Evolutionary conservation across 2,113 vertebrate genomes (phyloP).

Genomic region (Phaethon lepturus): DNA sequence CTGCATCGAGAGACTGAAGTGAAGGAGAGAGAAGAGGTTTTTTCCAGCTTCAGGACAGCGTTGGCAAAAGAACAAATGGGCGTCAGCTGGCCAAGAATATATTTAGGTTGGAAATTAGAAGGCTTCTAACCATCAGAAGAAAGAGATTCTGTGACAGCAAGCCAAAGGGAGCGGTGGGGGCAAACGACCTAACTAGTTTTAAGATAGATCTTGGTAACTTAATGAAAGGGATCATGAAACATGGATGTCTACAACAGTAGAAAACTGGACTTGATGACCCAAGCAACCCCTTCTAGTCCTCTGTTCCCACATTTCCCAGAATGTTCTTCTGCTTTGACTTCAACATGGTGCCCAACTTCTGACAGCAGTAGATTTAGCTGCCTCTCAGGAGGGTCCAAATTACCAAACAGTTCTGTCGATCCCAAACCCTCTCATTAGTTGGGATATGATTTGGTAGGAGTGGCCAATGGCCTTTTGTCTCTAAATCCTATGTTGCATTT

Average conservation of each 20-base stretch:
- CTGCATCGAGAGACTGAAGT: background rate
- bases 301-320: background rate
- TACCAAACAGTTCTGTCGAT: background rate
- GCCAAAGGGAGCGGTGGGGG: constrained; percentile 47
- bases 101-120: constrained; percentile 72
- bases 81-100: constrained; percentile 61
- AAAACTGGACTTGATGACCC: constrained; percentile 30
- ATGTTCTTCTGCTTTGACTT: constrained; percentile 18
- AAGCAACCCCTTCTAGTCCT: background rate
- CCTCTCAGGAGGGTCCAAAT: constrained; percentile 1
- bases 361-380: constrained; percentile 27
- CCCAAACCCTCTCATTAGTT: constrained; percentile 57
- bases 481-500: constrained; percentile 39
- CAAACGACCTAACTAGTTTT: constrained; percentile 20
- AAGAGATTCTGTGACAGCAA: constrained; percentile 32
- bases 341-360: constrained; percentile 7
- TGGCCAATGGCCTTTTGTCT: constrained; percentile 30
- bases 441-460: constrained; percentile 48
- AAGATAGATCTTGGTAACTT: constrained; percentile 63
- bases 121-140: constrained; percentile 65
- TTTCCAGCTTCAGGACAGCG: background rate
- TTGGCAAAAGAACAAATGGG: constrained; percentile 29
- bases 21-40: background rate
- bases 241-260: background rate
- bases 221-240: constrained; percentile 62